Conservation (phyloP, 2,888 invertebrate species). For the Pammene aurita region DNA sequence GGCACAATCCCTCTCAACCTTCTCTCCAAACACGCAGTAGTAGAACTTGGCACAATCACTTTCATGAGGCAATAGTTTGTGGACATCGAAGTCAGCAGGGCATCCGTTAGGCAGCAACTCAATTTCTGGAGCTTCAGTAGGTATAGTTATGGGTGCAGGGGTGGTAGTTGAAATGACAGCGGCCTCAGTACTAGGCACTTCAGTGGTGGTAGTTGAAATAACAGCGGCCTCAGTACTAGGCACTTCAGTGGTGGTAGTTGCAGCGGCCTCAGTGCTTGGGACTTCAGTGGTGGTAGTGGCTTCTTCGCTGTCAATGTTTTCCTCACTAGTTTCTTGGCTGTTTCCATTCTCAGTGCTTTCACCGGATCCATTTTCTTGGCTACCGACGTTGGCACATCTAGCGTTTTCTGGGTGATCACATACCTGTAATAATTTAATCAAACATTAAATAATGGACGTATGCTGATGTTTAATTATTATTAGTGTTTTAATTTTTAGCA, state of each 20-base stretch:
- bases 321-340: not conserved
- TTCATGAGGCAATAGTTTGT: conserved; percentile 58
- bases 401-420: conserved; percentile 1
- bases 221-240: no score
- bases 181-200: no score
- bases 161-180: conserved; percentile 4
- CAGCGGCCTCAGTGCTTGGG: not conserved
- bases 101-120: conserved; percentile 57
- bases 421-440: not conserved
- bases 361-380: not conserved
- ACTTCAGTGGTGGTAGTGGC: not conserved
- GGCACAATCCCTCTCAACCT: conserved; percentile 51
- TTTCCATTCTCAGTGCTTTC: conserved; percentile 12
- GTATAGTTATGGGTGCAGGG: not conserved
- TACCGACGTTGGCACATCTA: conserved; percentile 19
- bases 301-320: not conserved
- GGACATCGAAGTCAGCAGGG: conserved; percentile 55
- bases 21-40: conserved; percentile 55
- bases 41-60: conserved; percentile 59
- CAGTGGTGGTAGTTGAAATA: no score
- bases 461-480: no score
- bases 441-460: no score
- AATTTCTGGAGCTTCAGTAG: conserved; percentile 10
- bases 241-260: no score
- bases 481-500: no score